Percentiles rank a stretch among this genome's conserved stretches.
These are phyloP conservation scores for Tiphia femorata DNA, from an alignment of 2,888 invertebrate genomes.

Conservation along the genomic window DNA sequence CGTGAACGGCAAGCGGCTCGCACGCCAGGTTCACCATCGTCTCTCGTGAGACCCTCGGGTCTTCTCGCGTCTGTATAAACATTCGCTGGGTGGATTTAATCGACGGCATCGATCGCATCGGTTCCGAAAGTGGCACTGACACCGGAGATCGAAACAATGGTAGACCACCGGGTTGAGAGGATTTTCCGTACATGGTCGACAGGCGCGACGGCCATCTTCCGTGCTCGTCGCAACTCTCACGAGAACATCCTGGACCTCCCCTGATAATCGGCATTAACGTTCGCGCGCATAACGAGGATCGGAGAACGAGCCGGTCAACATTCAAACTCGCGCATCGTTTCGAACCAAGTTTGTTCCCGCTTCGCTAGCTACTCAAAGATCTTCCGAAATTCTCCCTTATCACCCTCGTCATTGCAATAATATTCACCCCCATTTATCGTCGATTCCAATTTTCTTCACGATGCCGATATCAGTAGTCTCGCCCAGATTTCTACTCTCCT, in stretches of 20 bases:
- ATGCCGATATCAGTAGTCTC: no score
- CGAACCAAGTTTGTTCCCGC: no score
- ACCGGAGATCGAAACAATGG: constrained; percentile 45
- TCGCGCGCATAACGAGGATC: no score
- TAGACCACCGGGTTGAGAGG: constrained; percentile 43
- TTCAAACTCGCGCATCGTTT: no score
- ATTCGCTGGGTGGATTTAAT: constrained; percentile 48
- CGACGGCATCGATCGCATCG: constrained; percentile 43
- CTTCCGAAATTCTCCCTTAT: no score
- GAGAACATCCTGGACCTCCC: constrained; percentile 22
- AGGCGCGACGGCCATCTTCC: constrained; percentile 20
- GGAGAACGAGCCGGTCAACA: no score
- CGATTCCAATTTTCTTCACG: no score
- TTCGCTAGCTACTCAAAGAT: no score
- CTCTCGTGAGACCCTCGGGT: constrained; percentile 37
- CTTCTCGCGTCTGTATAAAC: constrained; percentile 9
- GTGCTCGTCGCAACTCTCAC: constrained; percentile 25
- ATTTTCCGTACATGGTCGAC: constrained; percentile 44
- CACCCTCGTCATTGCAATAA: no score
- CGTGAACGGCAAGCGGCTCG: no score
- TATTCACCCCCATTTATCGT: no score
- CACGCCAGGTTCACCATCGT: constrained; percentile 35
- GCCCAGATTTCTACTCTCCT: no score
- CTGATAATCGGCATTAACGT: constrained; percentile 44
- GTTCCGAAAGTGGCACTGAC: constrained; percentile 43